Evolutionary conservation across 1,140 invertebrate genomes (phyloP), one percentile per base, ranked within the genome.

Genomic region (Leptestheria dahalacensis): DNA sequence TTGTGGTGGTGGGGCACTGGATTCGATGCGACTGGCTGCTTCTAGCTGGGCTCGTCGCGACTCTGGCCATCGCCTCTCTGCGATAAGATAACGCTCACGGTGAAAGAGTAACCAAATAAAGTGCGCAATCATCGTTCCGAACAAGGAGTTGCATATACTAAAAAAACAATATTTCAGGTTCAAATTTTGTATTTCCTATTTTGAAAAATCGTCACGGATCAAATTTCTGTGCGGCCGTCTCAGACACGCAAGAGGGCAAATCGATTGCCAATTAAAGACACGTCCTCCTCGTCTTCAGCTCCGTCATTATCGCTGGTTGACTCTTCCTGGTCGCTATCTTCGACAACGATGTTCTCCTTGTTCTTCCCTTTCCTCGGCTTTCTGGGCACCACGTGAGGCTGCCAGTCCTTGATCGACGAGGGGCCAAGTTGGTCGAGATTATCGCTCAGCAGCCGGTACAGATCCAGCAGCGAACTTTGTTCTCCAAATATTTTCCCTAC

Each of bases 241-340:
- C n/a, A n/a, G n/a, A n/a, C 3, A 12, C 53, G 9, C 12, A 41
- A 41, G 6, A 15, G 15, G 15, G 33, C 33, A 33, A 55, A 55
- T 20, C 53, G 53, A 55, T 55, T 55, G 18, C 53, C 53, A 55
- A 29, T 29, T 28, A 55, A 29, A 15, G 26, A 26, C 12, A 55
- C n/a, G 33, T 26, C 26, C 26, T 18, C 33, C 21, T 55, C 53
- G 20, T 23, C 28, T 6, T 4, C 21, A 26, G 50, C 9, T 15
- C 50, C 28, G 0, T 21, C 21, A 25, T 52, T n/a, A 2, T 23
- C 50, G 2, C 24, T 25, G 25, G 50, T 25, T n/a, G 33, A 41
- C 33, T 41, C 33, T 41, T 41, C 33, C 6, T 15, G 6, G 6
- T 41, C 33, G 15, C 6, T 9, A 41, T 41, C 33, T 41, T 41